phyloP scores from a whole-genome alignment of 2,888 invertebrate genomes.

The Euzetes globulus region DNA sequence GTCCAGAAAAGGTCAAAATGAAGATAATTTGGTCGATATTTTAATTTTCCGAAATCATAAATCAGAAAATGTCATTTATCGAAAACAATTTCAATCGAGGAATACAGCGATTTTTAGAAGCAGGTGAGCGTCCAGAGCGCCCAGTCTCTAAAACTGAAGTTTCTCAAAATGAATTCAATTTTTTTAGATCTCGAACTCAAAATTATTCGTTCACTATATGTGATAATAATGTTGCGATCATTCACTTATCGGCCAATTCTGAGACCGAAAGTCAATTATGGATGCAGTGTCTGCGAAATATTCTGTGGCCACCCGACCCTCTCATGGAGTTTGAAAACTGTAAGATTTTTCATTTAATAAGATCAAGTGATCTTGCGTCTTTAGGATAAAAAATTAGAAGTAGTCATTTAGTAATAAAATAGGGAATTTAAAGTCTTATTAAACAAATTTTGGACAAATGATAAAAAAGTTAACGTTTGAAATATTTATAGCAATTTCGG shows the following conservation, averaged over 20 bases:
- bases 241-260: conserved; percentile 39
- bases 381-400: not conserved
- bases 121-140: not conserved
- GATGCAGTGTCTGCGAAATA: conserved; percentile 39
- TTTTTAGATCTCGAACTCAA: conserved; percentile 37
- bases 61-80: not conserved
- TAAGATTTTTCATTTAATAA: conserved; percentile 32
- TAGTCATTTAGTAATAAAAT: not conserved
- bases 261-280: conserved; percentile 40
- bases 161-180: not conserved
- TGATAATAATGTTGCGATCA: conserved; percentile 33
- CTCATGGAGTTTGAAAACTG: conserved; percentile 39
- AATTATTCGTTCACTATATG: conserved; percentile 39
- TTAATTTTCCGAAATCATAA: conserved; percentile 9
- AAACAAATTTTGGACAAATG: not conserved
- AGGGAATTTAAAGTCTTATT: not conserved
- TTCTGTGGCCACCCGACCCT: conserved; percentile 40
- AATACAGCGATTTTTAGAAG: conserved; percentile 8
- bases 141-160: not conserved
- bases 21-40: not conserved
- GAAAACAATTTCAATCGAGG: not conserved
- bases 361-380: no score
- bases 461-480: not conserved
- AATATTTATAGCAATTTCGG: conserved; percentile 36
- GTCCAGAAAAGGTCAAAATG: not conserved